Percentiles rank a stretch among this genome's conserved stretches.
Conservation (phyloP, 1,140 invertebrate genomes). For the Pachypeltis micranthus region DNA sequence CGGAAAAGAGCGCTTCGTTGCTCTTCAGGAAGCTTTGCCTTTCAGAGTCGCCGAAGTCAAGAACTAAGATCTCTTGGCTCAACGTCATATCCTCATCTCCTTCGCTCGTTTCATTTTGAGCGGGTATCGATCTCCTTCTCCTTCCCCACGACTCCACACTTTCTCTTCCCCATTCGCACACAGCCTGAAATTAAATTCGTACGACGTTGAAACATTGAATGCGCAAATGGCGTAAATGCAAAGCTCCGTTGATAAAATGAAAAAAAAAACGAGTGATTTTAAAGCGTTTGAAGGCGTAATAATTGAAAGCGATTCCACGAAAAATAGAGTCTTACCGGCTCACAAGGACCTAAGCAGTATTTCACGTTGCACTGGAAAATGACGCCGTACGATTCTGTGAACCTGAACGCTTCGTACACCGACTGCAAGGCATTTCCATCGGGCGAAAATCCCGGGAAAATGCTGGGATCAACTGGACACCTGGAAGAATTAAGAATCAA, state of each 20-base stretch:
- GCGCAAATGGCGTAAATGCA: no score
- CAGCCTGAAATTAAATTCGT: conserved; percentile 57
- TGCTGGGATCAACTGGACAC: conserved; percentile 83
- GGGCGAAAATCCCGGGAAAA: conserved; percentile 81
- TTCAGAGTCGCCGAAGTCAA: conserved; percentile 75
- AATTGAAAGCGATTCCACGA: no score
- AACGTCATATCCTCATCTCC: conserved; percentile 73
- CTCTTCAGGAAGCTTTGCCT: conserved; percentile 66
- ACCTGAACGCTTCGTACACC: conserved; percentile 86
- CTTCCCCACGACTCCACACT: conserved; percentile 82
- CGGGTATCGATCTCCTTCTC: conserved; percentile 57
- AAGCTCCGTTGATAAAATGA: no score
- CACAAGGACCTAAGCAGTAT: conserved; percentile 87
- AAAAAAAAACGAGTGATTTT: no score
- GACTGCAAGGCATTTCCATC: conserved; percentile 81
- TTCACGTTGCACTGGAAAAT: conserved; percentile 97
- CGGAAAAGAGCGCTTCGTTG: conserved; percentile 52
- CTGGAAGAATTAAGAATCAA: no score
- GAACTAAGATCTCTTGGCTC: conserved; percentile 82
- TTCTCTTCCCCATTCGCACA: conserved; percentile 78
- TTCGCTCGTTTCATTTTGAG: conserved; percentile 40
- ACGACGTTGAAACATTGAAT: no score
- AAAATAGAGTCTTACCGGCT: conserved; percentile 71
- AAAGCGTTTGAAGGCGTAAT: no score
- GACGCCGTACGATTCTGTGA: conserved; percentile 90